Percentiles rank a stretch among this genome's conserved stretches.
These are phyloP conservation scores for Solenopsis invicta DNA, from an alignment of 1,140 invertebrate species.

Conservation along the genomic window DNA sequence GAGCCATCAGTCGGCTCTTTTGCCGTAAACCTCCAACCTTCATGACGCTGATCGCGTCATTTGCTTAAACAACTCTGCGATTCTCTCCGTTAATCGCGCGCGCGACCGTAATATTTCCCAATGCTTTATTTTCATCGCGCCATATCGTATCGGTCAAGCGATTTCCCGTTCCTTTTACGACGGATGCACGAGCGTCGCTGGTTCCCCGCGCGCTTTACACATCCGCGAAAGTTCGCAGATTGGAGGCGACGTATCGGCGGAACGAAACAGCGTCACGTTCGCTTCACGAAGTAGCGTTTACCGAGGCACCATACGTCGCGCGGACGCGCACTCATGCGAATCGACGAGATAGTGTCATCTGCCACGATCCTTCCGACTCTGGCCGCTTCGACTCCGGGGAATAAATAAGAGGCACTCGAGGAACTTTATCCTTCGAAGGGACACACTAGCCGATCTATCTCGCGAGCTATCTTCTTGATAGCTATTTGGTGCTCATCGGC, in stretches of 20 bases:
- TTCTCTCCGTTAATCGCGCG: constrained; percentile 5
- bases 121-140: neutral
- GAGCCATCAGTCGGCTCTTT: neutral
- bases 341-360: constrained; percentile 61
- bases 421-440: constrained; percentile 38
- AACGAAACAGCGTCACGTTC: constrained; percentile 15
- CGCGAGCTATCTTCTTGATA: neutral
- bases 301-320: constrained; percentile 30
- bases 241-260: neutral
- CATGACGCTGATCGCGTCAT: neutral
- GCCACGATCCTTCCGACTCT: constrained; percentile 20
- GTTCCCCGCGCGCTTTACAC: constrained; percentile 24
- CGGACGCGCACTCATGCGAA: constrained; percentile 64
- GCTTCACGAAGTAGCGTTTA: neutral
- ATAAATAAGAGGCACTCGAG: constrained; percentile 26
- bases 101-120: neutral
- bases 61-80: neutral
- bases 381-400: constrained; percentile 21
- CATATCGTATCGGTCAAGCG: neutral
- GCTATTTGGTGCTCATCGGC: neutral
- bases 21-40: neutral
- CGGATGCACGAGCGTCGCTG: neutral
- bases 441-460: constrained; percentile 5
- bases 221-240: constrained; percentile 57
- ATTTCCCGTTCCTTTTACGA: constrained; percentile 25